Percentiles rank a stretch among this genome's conserved stretches.
Evolutionary conservation across 2,797 vertebrate species (phyloP).

Genomic region (Neoniphon sammara): DNA sequence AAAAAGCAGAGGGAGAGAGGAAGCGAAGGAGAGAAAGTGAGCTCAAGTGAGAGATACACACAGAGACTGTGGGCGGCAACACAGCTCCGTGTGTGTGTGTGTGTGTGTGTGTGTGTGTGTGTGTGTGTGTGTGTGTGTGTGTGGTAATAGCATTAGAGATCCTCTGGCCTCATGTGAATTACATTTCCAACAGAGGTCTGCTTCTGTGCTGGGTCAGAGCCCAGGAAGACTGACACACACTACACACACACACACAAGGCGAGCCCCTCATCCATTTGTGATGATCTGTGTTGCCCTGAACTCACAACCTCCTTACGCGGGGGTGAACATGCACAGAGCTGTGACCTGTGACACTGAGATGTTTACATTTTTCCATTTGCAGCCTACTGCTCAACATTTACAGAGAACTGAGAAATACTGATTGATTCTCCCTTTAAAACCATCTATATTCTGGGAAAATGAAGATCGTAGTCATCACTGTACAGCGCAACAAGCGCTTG

Average conservation of each 20-base stretch:
- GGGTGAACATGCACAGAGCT: constrained; percentile 30
- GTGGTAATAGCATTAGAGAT: constrained; percentile 77
- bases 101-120: constrained; percentile 14
- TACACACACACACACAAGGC: constrained; percentile 25
- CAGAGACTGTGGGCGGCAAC: constrained; percentile 62
- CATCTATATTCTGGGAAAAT: too few relatives aligned
- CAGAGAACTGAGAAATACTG: constrained; percentile 10
- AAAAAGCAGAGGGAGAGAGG: constrained; percentile 36
- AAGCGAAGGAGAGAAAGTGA: constrained; percentile 32
- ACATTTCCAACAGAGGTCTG: constrained; percentile 77
- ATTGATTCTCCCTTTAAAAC: too few relatives aligned
- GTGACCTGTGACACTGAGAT: constrained; percentile 29
- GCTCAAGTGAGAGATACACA: constrained; percentile 31
- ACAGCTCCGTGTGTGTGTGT: constrained; percentile 51
- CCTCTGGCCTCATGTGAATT: constrained; percentile 76
- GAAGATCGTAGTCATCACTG: too few relatives aligned
- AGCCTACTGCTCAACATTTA: constrained; percentile 34
- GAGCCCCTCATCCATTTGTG: constrained; percentile 41
- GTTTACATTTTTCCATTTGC: constrained; percentile 36
- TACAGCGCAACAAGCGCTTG: background rate
- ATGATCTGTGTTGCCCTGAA: constrained; percentile 38
- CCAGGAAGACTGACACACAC: constrained; percentile 46
- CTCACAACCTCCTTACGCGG: constrained; percentile 46
- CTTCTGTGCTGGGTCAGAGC: constrained; percentile 75
- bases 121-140: constrained; percentile 46